Evolutionary conservation across 2,113 vertebrate species (phyloP), one percentile per base, ranked within the genome.

Genomic region (Leptobrachium ailaonicum): DNA sequence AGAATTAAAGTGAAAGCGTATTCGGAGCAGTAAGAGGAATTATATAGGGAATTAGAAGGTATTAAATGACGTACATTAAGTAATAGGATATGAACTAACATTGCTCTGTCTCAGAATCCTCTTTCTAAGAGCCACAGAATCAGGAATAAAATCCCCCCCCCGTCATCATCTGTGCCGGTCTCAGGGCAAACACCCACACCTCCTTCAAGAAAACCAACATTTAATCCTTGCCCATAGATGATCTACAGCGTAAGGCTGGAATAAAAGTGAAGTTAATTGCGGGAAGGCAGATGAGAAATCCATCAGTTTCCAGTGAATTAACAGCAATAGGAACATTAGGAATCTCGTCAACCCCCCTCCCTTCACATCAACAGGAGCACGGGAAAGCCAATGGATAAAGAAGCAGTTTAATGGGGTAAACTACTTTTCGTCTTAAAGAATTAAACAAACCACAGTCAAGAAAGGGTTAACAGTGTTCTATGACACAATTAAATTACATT

Each of bases 221-320:
- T 53, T 66, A 20, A 40, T 42, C 58, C 41, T 10, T 41, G 64
- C 41, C 12, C 10, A 66, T 40, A 76, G 44, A 10, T 3, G 53
- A 41, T 42, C 14, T 75, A 42, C 5, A 60, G 12, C 13, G 3
- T 43, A 4, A 3, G 32, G 45, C 56, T 62, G 41, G 41, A 44
- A 2, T 8, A 41, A 68, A 58, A 70, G 50, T 13, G 54, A 63
- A 78, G 68, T 47, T 69, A 71, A 50, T 53, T 53, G 43, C 45
- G 42, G 14, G 32, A 11, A 62, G 67, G 20, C 42, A 64, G 76
- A 66, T 72, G 66, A 54, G 70, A 79, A 72, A 79, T 72, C 10
- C 40, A 79, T 79, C 66, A 73, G 60, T 3, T 10, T 3, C 6
- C 20, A 73, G 10, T 42, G 44, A 72, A 32, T 32, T 32, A 32